These are phyloP conservation scores for Leuciscus idus DNA, from an alignment of 2,113 vertebrate species.

Conservation along the genomic window DNA sequence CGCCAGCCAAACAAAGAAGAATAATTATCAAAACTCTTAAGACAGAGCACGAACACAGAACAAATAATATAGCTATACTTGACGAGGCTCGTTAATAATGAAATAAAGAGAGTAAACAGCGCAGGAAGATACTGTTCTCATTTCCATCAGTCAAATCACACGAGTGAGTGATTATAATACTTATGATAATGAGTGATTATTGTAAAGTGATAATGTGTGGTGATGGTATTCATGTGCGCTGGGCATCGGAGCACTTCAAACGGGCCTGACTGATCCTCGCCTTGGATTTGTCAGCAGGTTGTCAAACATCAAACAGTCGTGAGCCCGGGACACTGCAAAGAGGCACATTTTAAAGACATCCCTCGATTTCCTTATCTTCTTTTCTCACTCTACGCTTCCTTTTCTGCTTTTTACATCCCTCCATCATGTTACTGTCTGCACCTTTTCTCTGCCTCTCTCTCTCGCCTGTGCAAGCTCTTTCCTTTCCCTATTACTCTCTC, in stretches of 20 bases:
- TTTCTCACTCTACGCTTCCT: conserved; percentile 32
- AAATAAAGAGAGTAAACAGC: conserved; percentile 45
- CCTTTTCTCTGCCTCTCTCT: conserved; percentile 29
- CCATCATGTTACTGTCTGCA: conserved; percentile 40
- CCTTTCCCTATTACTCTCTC: conserved; percentile 22
- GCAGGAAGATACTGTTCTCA: conserved; percentile 34
- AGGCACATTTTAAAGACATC: conserved; percentile 46
- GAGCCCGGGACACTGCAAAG: conserved; percentile 41
- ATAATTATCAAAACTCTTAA: conserved; percentile 13
- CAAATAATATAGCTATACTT: conserved; percentile 21
- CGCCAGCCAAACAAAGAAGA: not conserved
- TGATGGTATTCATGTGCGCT: conserved; percentile 47
- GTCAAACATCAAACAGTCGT: conserved; percentile 45
- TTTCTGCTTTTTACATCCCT: conserved; percentile 25
- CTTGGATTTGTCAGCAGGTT: conserved; percentile 47
- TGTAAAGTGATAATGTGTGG: conserved; percentile 28
- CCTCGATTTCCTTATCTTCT: conserved; percentile 29
- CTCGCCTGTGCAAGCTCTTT: not conserved
- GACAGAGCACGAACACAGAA: not conserved
- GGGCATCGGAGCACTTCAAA: conserved; percentile 55
- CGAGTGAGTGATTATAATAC: conserved; percentile 37
- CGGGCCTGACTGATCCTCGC: not conserved
- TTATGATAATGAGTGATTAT: conserved; percentile 48
- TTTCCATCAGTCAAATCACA: conserved; percentile 46
- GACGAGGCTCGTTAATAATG: conserved; percentile 22